Evolutionary conservation across 2,888 invertebrate species (phyloP), one percentile per base, ranked within the genome.

Genomic region (Cataglyphis rosenhaueri): DNA sequence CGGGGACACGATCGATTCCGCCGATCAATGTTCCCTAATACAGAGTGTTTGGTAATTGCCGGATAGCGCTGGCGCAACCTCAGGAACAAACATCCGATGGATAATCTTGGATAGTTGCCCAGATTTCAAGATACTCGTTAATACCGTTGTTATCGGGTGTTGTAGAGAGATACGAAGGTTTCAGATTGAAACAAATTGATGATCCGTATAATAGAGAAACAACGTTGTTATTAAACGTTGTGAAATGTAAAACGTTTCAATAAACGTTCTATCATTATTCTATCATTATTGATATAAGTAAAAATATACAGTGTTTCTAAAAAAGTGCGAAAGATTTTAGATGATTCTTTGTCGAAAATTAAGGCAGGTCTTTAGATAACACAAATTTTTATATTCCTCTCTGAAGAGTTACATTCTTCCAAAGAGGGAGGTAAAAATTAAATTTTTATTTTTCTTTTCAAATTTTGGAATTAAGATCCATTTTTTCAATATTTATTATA

Each of bases 11-110:
- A 92, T 92, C 92, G 92, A 92, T 92, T 90, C 78, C 86, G 87
- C 82, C 89, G 90, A 92, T 92, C 92, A 90, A 92, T 92, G 89
- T 90, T 92, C 92, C 86, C 90, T 88, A 82, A 88, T 90, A 89
- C 87, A 87, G 86, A 76, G 82, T 64, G 79, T 66, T 79, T 65
- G 64, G 64, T 78, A 81, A 81, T 79, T 79, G 78, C 78, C 52
- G 52, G 21, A 44, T 71, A 41, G 64, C 18, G 10, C 3, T 32
- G 71, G 52, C 18, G 44, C 35, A 61, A 73, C 44, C 44, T 79
- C 74, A 79, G 78, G 71, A 25, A 59, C 81, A 79, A 78, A 81
- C 64, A 62, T 78, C 52, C 52, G 38, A 81, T 5, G 5, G 52
- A 10, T 79, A 62, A 55, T 81, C 78, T 79, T 79, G 81, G 48